These are phyloP conservation scores for Cantharis rufa DNA, from an alignment of 2,888 invertebrate species.

Conservation along the genomic window DNA sequence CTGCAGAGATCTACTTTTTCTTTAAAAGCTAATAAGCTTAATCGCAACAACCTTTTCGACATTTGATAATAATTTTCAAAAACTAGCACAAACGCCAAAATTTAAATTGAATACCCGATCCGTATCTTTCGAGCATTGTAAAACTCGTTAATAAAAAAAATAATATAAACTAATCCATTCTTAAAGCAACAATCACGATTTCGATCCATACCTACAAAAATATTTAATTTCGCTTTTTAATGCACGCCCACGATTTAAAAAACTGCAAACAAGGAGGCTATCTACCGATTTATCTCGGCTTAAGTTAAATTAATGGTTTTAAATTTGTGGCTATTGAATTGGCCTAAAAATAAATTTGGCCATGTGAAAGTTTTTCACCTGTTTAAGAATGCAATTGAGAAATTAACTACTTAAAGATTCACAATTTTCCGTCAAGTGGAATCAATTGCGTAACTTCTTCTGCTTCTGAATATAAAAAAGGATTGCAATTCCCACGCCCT, in stretches of 20 bases:
- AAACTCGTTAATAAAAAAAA: not conserved
- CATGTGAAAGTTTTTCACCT: conserved; percentile 13
- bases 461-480: not conserved
- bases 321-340: conserved; percentile 4
- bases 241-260: conserved; percentile 3
- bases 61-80: not conserved
- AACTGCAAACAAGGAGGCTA: conserved; percentile 4
- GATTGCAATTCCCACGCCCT: not conserved
- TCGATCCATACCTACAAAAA: conserved; percentile 1
- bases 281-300: conserved; percentile 7
- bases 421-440: not conserved
- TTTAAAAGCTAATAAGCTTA: not conserved
- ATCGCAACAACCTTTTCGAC: not conserved
- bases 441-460: not conserved
- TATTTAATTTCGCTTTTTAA: conserved; percentile 4
- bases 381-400: not conserved
- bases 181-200: not conserved
- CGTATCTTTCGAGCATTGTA: not conserved
- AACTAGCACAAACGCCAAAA: not conserved
- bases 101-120: not conserved
- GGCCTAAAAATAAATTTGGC: conserved; percentile 13
- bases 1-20: conserved; percentile 2
- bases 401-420: not conserved
- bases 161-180: not conserved
- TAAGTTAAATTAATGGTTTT: conserved; percentile 7